A percentile compares a stretch with the other conserved stretches of the same genome.
Conservation (phyloP, 2,797 vertebrate species). For the Mastacembelus armatus region DNA sequence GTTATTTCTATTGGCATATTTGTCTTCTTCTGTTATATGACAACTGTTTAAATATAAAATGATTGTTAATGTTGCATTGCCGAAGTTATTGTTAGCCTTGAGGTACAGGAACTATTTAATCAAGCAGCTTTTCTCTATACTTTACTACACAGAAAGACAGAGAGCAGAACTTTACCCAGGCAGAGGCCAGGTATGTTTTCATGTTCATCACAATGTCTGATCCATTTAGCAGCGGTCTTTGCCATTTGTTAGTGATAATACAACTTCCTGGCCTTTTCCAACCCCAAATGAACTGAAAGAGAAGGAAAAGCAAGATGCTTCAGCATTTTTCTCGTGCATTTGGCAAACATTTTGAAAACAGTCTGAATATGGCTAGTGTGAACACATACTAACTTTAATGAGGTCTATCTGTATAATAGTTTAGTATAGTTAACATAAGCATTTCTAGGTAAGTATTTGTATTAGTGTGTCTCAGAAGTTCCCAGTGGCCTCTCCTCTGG, state of each 20-base stretch:
- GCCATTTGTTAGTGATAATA: conserved; percentile 37
- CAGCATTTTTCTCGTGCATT: background rate
- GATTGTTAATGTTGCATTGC: background rate
- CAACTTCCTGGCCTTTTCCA: conserved; percentile 6
- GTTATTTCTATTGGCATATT: conserved; percentile 1
- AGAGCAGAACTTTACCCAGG: background rate
- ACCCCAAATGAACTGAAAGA: conserved; percentile 15
- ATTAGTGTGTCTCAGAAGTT: conserved; percentile 30
- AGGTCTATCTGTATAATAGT: background rate
- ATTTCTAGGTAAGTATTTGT: conserved; percentile 19
- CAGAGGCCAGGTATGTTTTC: conserved; percentile 6
- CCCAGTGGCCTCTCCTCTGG: conserved; percentile 65
- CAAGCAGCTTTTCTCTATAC: conserved; percentile 1
- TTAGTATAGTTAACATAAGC: conserved; percentile 12
- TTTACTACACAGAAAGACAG: conserved; percentile 13
- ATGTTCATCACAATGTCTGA: conserved; percentile 18
- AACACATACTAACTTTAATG: background rate
- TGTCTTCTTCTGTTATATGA: conserved; percentile 2
- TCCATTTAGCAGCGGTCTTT: conserved; percentile 9
- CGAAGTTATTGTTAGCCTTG: conserved; percentile 1
- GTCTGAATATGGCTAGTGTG: background rate
- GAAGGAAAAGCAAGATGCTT: background rate
- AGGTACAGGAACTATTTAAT: conserved; percentile 1
- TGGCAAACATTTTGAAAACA: conserved; percentile 7
- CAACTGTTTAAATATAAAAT: background rate